These are phyloP conservation scores for Mimas tiliae DNA, from an alignment of 2,888 invertebrate species.

Conservation along the genomic window DNA sequence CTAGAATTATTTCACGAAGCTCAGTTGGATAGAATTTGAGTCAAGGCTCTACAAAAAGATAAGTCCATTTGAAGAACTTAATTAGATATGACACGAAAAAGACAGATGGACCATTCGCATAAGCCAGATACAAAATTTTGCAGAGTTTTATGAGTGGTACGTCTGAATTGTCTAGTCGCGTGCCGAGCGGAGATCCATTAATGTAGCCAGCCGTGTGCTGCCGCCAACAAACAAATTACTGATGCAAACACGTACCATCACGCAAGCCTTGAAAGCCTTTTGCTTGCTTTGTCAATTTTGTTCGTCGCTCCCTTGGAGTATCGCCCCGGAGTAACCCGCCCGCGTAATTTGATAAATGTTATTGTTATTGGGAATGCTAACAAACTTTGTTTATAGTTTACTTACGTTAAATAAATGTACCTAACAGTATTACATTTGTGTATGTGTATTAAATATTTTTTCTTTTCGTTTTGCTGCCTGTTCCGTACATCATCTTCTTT, in stretches of 20 bases:
- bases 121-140: slow-evolving; percentile 7
- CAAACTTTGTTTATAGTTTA: slow-evolving; percentile 67
- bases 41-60: no score
- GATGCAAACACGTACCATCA: slow-evolving; percentile 83
- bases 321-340: slow-evolving; percentile 54
- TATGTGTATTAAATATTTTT: slow-evolving; percentile 1
- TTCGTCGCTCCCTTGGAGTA: slow-evolving; percentile 52
- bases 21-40: no score
- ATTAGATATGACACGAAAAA: slow-evolving; percentile 6
- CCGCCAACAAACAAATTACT: slow-evolving; percentile 83
- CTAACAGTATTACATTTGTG: not conserved
- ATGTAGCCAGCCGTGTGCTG: slow-evolving; percentile 77
- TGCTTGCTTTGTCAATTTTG: slow-evolving; percentile 80
- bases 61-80: slow-evolving; percentile 5
- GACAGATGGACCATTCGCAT: slow-evolving; percentile 5
- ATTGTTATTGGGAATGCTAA: slow-evolving; percentile 76
- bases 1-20: no score
- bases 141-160: slow-evolving; percentile 51
- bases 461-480: no score
- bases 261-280: slow-evolving; percentile 81
- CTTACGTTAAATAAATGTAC: slow-evolving; percentile 49
- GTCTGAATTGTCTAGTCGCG: slow-evolving; percentile 65
- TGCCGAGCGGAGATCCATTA: slow-evolving; percentile 77
- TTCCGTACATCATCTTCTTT: no score
- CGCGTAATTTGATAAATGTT: slow-evolving; percentile 72